Conservation (phyloP, 2,113 vertebrate species). For the Heliornis fulica region DNA sequence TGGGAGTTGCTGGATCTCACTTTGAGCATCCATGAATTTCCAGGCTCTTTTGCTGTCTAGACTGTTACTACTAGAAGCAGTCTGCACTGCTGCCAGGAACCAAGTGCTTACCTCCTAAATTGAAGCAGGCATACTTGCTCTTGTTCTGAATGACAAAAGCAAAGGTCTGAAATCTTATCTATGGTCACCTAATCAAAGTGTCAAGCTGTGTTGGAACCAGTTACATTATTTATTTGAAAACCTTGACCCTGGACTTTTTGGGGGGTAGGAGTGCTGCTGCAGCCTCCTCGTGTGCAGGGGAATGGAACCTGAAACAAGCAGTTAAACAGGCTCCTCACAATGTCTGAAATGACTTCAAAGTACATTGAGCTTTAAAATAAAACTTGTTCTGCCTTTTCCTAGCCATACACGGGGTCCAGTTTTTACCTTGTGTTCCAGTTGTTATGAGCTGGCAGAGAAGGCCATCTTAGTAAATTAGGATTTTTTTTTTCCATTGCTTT, state of each 20-base stretch:
- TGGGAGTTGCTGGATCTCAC: not conserved
- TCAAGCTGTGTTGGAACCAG: not conserved
- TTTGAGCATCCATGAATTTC: not conserved
- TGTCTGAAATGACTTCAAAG: not conserved
- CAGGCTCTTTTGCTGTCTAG: not conserved
- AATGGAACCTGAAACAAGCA: not conserved
- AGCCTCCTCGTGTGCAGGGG: not conserved
- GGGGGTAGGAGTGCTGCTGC: not conserved
- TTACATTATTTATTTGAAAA: not conserved
- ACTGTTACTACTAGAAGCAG: not conserved
- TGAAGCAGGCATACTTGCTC: not conserved
- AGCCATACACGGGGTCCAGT: not conserved
- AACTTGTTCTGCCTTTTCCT: not conserved
- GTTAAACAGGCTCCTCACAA: not conserved
- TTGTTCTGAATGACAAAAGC: not conserved
- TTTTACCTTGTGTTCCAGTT: not conserved
- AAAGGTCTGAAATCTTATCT: not conserved
- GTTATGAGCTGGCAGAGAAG: not conserved
- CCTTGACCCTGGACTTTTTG: not conserved
- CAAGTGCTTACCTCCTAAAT: not conserved
- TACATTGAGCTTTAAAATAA: not conserved
- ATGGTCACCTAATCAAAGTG: not conserved
- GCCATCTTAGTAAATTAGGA: not conserved
- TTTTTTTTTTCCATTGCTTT: not conserved
- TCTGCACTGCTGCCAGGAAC: not conserved